These are phyloP conservation scores for Drosophila antonietae DNA, from an alignment of 2,888 invertebrate species.

Conservation along the genomic window DNA sequence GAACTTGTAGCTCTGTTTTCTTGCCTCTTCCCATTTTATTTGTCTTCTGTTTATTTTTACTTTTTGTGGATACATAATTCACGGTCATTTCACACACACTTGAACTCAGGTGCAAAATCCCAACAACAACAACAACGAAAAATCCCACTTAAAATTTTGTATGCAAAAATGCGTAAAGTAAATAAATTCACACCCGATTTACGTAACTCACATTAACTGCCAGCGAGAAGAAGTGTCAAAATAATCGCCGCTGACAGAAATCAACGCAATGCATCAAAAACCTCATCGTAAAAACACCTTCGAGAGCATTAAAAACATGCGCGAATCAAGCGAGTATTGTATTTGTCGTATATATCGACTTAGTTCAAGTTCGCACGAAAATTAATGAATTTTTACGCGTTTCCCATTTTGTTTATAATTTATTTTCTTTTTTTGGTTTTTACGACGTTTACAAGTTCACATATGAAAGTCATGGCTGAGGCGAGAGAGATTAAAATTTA, in stretches of 20 bases:
- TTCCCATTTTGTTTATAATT: constrained; percentile 7
- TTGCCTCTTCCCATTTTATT: constrained; percentile 6
- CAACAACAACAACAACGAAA: constrained; percentile 14
- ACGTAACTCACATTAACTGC: constrained; percentile 57
- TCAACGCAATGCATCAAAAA: constrained; percentile 64
- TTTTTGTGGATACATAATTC: constrained; percentile 51
- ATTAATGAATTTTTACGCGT: constrained; percentile 37
- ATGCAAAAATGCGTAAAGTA: constrained; percentile 65
- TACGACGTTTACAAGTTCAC: constrained; percentile 34
- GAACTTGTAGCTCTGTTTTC: neutral
- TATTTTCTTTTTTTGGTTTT: constrained; percentile 20
- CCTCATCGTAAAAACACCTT: constrained; percentile 26
- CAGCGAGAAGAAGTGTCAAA: constrained; percentile 72
- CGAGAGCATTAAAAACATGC: constrained; percentile 32
- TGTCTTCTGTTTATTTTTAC: constrained; percentile 29
- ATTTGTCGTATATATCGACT: constrained; percentile 7
- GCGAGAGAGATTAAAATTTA: constrained; percentile 13
- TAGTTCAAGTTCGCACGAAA: constrained; percentile 56
- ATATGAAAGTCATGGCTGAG: constrained; percentile 29
- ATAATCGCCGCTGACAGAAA: constrained; percentile 64
- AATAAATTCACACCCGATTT: constrained; percentile 75
- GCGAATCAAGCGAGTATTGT: constrained; percentile 28
- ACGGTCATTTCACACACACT: constrained; percentile 66
- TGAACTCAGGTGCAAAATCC: constrained; percentile 59
- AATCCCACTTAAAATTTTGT: constrained; percentile 49